These are phyloP conservation scores for Caenorhabditis sulstoni DNA, from an alignment of 2,888 invertebrate species.

Conservation along the genomic window DNA sequence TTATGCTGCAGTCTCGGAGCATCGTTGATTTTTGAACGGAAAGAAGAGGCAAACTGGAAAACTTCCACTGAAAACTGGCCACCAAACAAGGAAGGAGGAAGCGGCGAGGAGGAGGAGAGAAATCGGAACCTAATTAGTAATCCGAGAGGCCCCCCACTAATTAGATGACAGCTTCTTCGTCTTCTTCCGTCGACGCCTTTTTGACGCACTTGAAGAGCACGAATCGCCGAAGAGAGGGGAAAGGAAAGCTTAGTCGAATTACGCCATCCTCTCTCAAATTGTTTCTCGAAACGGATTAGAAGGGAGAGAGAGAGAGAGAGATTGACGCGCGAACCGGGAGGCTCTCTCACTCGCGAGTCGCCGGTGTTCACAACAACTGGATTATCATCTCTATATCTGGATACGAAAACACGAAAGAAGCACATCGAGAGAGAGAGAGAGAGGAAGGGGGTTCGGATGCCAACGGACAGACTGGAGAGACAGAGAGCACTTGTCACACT, in stretches of 20 bases:
- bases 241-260: conserved; percentile 12
- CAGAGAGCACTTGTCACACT: conserved; percentile 31
- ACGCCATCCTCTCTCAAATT: conserved; percentile 20
- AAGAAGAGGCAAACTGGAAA: conserved; percentile 2
- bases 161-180: conserved; percentile 21
- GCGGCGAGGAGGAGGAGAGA: conserved; percentile 7
- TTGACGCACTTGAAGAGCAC: conserved; percentile 26
- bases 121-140: conserved; percentile 49
- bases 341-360: not conserved
- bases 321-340: conserved; percentile 40
- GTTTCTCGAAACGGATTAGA: conserved; percentile 57
- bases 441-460: no score
- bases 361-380: conserved; percentile 49
- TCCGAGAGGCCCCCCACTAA: conserved; percentile 37
- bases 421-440: conserved; percentile 5
- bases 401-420: not conserved
- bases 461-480: not conserved
- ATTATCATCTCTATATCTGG: conserved; percentile 45
- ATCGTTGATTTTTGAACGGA: conserved; percentile 37
- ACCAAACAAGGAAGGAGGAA: not conserved
- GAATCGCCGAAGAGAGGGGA: not conserved
- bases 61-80: not conserved
- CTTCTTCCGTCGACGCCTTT: not conserved
- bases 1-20: conserved; percentile 1
- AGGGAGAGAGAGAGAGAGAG: not conserved